These are phyloP conservation scores for Cyprinella venusta DNA, from an alignment of 2,797 vertebrate species.

Conservation along the genomic window DNA sequence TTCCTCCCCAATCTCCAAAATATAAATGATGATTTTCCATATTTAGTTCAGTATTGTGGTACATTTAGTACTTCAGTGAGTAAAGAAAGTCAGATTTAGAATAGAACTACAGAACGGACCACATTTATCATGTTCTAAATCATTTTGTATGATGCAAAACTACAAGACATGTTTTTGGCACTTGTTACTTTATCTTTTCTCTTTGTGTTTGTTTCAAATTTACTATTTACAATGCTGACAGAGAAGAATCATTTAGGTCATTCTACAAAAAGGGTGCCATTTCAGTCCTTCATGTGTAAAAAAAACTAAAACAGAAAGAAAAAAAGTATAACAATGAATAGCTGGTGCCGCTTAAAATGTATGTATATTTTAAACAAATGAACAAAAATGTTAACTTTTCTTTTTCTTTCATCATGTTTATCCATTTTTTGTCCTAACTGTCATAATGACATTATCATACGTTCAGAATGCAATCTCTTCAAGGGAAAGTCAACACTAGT, in stretches of 20 bases:
- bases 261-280: conserved; percentile 1
- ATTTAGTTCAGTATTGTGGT: conserved; percentile 1
- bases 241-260: neutral
- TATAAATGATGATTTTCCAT: neutral
- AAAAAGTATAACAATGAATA: neutral
- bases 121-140: neutral
- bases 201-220: neutral
- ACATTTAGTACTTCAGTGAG: neutral
- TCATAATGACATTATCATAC: neutral
- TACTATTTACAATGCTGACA: neutral
- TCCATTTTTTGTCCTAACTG: neutral
- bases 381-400: neutral
- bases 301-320: neutral
- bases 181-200: neutral
- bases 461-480: neutral
- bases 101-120: neutral
- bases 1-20: neutral
- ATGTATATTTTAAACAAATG: neutral
- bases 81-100: neutral
- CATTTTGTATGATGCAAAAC: neutral
- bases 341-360: neutral
- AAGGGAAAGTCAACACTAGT: neutral
- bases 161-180: neutral
- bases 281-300: neutral
- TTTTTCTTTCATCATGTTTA: neutral